Base-by-base conservation (phyloP, 2,797 vertebrate species). In the Saguinus oedipus region DNA sequence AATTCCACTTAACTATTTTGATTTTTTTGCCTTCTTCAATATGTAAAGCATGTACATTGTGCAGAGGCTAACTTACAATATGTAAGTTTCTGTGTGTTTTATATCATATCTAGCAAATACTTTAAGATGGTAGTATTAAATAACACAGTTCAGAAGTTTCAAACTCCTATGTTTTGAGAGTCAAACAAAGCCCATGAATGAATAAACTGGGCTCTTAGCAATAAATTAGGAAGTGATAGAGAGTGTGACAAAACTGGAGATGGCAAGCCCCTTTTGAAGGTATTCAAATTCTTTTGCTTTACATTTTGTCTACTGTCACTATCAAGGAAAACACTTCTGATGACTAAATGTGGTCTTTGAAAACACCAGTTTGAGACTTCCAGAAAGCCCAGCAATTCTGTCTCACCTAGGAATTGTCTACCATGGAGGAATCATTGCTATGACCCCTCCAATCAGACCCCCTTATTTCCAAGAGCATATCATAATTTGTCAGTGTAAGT, bases 1-100 rank as follows among this genome's bases (percentile, higher is more conserved):
- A 94, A 96, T 97, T 97, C 80, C 46, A 96, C 11, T 97, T 96
- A 97, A 88, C 50, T 97, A n/a, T 96, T 94, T 96, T 95, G 82
- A 95, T 70, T 95, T 96, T 55, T 95, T 64, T 36, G 1, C 12
- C 78, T 84, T 76, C 17, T 75, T 27, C 70, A 59, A 17, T 94
- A 68, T 83, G 20, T 80, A 96, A 78, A 96, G 84, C 17, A 90
- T 72, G 92, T 92, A n/a, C 94, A 96, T 59, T 90, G 86, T 93
- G 12, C n/a, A 78, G 9, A 86, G n/a, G 48, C 27, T 96, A 90
- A 78, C 57, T 96, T 90, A 90, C 59, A 97, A 79, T 78, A 39
- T 88, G 72, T 70, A 72, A 1, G 44, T 93, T 15, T 39, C 1
- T 90, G 22, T 95, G 26, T 55, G 9, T 70, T 76, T 74, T 27